Conservation (phyloP, 2,888 invertebrate species). For the Cephus pygmeus region DNA sequence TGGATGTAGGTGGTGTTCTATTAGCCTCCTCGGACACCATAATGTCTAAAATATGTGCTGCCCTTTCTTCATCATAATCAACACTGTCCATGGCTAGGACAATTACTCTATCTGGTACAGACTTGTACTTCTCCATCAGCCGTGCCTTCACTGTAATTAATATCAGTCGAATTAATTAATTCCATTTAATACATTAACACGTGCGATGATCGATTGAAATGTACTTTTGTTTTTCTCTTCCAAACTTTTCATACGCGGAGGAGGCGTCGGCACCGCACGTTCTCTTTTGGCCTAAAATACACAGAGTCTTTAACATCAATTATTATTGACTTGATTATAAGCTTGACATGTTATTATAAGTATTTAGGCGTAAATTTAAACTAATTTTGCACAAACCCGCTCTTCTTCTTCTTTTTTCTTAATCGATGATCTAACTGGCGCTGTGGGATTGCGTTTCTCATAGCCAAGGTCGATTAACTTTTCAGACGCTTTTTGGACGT, state of each 20-base stretch:
- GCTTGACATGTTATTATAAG: background rate
- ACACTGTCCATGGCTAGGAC: constrained; percentile 89
- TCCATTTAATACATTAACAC: constrained; percentile 4
- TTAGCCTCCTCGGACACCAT: constrained; percentile 76
- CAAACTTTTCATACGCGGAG: constrained; percentile 74
- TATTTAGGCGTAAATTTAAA: background rate
- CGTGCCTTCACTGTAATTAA: constrained; percentile 74
- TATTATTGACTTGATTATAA: background rate
- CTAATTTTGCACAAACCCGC: background rate
- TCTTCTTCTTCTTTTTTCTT: constrained; percentile 66
- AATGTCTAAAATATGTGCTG: constrained; percentile 81
- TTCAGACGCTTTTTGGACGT: constrained; percentile 89
- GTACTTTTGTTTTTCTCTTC: constrained; percentile 79
- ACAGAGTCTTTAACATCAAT: background rate
- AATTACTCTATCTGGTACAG: constrained; percentile 84
- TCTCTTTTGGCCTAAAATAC: constrained; percentile 32
- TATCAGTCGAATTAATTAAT: constrained; percentile 6
- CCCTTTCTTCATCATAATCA: constrained; percentile 84
- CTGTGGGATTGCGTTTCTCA: constrained; percentile 77
- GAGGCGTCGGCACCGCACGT: constrained; percentile 65
- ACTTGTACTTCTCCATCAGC: constrained; percentile 79
- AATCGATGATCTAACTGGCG: constrained; percentile 68
- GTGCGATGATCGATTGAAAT: constrained; percentile 36
- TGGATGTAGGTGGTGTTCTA: constrained; percentile 58
- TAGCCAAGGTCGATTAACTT: constrained; percentile 84